Evolutionary conservation across 1,140 invertebrate species (phyloP).

Genomic region (Lepidurus couesii): DNA sequence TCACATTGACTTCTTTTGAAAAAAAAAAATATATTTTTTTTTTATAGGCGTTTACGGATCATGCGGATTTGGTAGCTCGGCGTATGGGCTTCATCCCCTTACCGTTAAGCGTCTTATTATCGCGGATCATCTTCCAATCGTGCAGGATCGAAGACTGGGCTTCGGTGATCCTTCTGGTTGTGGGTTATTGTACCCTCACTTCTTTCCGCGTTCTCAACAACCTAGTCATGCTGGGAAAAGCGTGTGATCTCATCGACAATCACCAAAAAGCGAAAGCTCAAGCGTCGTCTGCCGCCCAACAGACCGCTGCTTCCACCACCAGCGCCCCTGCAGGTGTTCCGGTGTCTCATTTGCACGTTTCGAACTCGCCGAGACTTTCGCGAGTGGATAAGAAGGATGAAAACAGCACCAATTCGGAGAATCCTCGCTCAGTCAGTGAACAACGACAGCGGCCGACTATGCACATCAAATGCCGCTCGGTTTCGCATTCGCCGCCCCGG

Average conservation of each 20-base stretch:
- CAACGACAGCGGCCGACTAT: not conserved
- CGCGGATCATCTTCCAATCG: conserved; percentile 70
- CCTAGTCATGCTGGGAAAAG: conserved; percentile 77
- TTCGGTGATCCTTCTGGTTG: conserved; percentile 60
- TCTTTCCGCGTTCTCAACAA: conserved; percentile 77
- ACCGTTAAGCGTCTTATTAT: conserved; percentile 84
- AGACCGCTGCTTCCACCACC: not conserved
- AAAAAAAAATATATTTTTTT: too few relatives aligned
- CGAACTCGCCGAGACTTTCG: not conserved
- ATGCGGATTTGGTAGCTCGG: conserved; percentile 89
- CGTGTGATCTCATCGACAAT: conserved; percentile 74
- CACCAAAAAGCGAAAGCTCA: conserved; percentile 55
- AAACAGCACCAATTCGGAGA: not conserved
- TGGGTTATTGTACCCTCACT: conserved; percentile 71
- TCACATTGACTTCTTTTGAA: conserved; percentile 5
- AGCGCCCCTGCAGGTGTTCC: not conserved
- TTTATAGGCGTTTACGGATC: conserved; percentile 86
- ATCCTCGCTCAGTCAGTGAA: not conserved
- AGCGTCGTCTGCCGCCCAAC: conserved; percentile 35
- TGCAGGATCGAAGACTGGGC: conserved; percentile 54
- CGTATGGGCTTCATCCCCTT: conserved; percentile 97
- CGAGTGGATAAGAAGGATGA: not conserved
- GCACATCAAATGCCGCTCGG: conserved; percentile 23
- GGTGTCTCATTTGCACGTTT: not conserved
- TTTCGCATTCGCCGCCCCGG: conserved; percentile 32